Percentiles rank a stretch among this genome's conserved stretches.
These are phyloP conservation scores for Leistus spinibarbis DNA, from an alignment of 2,888 invertebrate genomes.

Conservation along the genomic window DNA sequence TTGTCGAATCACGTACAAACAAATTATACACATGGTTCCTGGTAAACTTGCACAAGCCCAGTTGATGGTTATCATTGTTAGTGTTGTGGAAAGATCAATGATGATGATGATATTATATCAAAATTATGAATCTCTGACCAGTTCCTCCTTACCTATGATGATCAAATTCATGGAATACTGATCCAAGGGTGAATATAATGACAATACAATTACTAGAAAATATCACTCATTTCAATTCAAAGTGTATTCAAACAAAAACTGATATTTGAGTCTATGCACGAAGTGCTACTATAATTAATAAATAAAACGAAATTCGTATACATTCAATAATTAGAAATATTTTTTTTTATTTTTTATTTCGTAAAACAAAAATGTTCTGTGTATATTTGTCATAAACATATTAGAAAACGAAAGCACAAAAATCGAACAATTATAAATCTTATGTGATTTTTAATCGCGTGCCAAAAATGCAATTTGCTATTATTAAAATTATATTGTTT, in stretches of 20 bases:
- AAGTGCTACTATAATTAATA: neutral
- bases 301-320: neutral
- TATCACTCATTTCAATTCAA: neutral
- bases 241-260: neutral
- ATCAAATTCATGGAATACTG: neutral
- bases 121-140: neutral
- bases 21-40: constrained; percentile 84
- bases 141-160: neutral
- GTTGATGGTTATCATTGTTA: constrained; percentile 71
- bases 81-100: constrained; percentile 36
- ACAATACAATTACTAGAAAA: neutral
- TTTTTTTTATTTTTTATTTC: too few relatives aligned
- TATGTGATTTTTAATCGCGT: too few relatives aligned
- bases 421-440: neutral
- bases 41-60: constrained; percentile 74
- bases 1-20: constrained; percentile 69
- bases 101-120: neutral
- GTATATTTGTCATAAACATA: neutral
- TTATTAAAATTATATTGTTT: too few relatives aligned
- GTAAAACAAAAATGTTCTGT: too few relatives aligned
- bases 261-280: neutral
- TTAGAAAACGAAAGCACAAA: neutral
- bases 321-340: too few relatives aligned
- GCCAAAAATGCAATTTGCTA: neutral
- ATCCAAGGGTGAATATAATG: neutral